These are phyloP conservation scores for Pachydiplax longipennis DNA, from an alignment of 2,888 invertebrate genomes.

Conservation along the genomic window DNA sequence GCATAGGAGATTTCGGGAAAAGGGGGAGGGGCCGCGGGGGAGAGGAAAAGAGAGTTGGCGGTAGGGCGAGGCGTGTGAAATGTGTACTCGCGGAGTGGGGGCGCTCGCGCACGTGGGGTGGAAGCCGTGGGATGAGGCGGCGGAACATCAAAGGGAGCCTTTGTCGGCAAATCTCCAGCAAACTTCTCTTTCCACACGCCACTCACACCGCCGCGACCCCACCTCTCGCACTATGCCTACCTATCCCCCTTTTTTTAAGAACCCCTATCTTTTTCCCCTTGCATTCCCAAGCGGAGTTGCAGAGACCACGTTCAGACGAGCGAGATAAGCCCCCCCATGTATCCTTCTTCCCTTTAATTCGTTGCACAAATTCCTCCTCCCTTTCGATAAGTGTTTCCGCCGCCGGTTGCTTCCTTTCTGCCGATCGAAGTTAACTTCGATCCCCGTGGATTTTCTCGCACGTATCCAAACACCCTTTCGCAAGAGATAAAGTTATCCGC, in stretches of 20 bases:
- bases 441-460: too few species aligned
- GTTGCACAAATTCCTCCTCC: neutral
- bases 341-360: neutral
- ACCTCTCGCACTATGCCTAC: neutral
- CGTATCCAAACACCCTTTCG: too few species aligned
- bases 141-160: neutral
- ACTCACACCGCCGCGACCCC: too few species aligned
- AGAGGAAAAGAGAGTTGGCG: neutral
- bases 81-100: neutral
- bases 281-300: neutral
- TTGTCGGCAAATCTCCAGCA: constrained; percentile 1
- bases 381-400: neutral
- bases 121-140: neutral
- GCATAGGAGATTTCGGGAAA: neutral
- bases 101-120: neutral
- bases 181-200: neutral
- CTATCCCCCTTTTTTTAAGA: neutral
- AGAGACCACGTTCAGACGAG: neutral
- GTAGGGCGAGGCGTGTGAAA: neutral
- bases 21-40: neutral
- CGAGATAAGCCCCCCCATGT: neutral
- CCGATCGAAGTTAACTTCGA: too few species aligned
- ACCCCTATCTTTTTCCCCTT: neutral
- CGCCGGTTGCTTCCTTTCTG: neutral
- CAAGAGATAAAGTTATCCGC: too few species aligned